A percentile compares a stretch with the other conserved stretches of the same genome.
These are phyloP conservation scores for Polypedilum pembai DNA, from an alignment of 1,140 invertebrate genomes.

Conservation along the genomic window DNA sequence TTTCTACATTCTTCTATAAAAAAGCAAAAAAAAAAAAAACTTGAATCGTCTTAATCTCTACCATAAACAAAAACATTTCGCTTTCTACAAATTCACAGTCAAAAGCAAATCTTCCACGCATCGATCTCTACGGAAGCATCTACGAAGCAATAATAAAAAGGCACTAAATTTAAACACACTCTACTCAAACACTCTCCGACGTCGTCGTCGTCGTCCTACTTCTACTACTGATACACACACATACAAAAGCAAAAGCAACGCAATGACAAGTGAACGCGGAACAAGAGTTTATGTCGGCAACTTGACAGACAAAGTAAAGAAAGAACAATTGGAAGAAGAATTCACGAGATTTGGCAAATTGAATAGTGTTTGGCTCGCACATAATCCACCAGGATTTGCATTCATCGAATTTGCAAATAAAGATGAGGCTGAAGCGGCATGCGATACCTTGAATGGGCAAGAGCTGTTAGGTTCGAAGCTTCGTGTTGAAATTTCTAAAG, in stretches of 20 bases:
- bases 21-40: not conserved
- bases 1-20: not conserved
- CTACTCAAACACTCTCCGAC: too few species aligned
- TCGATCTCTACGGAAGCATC: constrained; percentile 15
- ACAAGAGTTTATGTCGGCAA: constrained; percentile 80
- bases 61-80: constrained; percentile 25
- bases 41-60: constrained; percentile 7
- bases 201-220: too few species aligned
- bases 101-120: not conserved
- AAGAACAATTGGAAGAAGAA: constrained; percentile 77
- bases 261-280: constrained; percentile 47
- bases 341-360: constrained; percentile 73
- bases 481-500: constrained; percentile 73
- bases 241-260: not conserved
- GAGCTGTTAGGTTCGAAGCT: constrained; percentile 72
- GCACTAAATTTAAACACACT: too few species aligned
- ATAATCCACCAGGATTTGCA: constrained; percentile 93
- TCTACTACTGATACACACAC: too few species aligned
- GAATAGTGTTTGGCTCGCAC: constrained; percentile 86
- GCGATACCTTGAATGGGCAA: constrained; percentile 81
- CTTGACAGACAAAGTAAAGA: constrained; percentile 72
- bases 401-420: constrained; percentile 97
- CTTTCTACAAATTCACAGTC: constrained; percentile 28
- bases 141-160: not conserved
- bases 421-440: constrained; percentile 89